Evolutionary conservation across 2,113 vertebrate genomes (phyloP), one percentile per base, ranked within the genome.

Genomic region (Psophia crepitans): DNA sequence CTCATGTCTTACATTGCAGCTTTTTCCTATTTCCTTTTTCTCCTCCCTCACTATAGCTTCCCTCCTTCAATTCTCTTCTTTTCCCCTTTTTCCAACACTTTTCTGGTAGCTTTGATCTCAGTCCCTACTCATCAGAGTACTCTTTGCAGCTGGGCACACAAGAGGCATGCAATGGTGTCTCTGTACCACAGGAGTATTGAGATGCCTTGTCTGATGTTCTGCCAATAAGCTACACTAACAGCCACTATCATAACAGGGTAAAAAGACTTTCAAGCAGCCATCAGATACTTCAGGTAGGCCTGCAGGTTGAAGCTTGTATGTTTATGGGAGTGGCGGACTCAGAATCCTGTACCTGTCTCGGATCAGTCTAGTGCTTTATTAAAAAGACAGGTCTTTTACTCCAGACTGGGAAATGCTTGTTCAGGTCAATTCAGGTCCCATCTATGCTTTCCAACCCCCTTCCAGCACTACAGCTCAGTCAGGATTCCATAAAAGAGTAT

Each of bases 1-100:
- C 81, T 33, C 84, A 43, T 84, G 77, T 96, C 94, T 96, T 10
- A 8, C 84, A 2, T 5, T 87, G 96, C 96, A 96, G 96, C 94
- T 96, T 96, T 96, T 97, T 96, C 94, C 91, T 94, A 79, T 94
- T 96, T 96, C 96, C 96, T 91, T 43, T 86, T 33, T 23, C 80
- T 39, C 83, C 64, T 80, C 1, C 4, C 65, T 71, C 22, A 3
- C 48, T 90, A 48, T 0, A 94, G 86, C 73, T 76, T 84, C 77
- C 41, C 88, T 75, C 65, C 43, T 83, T 73, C 58, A 24, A 70
- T 71, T 70, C 64, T 56, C 79, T 63, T 10, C 60, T 35, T 12
- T 41, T 43, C 20, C 15, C 27, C 12, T 14, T 75, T 77, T 51
- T 32, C 88, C 90, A 81, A 14, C 43, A 2, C 37, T 77, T 22